Evolutionary conservation across 2,113 vertebrate genomes (phyloP), one percentile per base, ranked within the genome.

Genomic region (Vombatus ursinus): DNA sequence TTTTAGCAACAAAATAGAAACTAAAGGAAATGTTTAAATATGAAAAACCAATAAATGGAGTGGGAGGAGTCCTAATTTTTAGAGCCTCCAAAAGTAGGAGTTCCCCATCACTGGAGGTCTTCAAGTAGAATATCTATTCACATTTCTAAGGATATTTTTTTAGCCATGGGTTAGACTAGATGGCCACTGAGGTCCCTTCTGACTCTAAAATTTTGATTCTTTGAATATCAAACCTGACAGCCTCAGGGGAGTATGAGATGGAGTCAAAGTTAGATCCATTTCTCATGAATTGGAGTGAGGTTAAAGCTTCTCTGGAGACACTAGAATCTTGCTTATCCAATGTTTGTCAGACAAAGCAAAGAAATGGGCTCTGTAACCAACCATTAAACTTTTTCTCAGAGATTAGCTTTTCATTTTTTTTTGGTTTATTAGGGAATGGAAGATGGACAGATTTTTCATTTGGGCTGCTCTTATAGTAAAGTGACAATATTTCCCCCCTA

Each of bases 331-430:
- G 26, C 12, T 25, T 28, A 51, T 61, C 50, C 94, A 96, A 53
- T 31, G 51, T 0, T 3, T 25, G 22, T n/a, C 91, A 91, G 37
- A 19, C 31, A 89, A 96, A 93, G 24, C 57, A 52, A 16, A 8
- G 23, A 95, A 48, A 68, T 57, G n/a, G 1, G 51, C 96, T 48
- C 47, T 12, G 24, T 91, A 61, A 68, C 26, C 9, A 44, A 84
- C 52, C 91, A 93, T 52, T 61, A 95, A 90, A n/a, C 90, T 6
- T 0, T 23, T 96, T 92, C 89, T 98, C n/a, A 3, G 12, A 94
- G n/a, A 47, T 91, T 51, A 95, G 31, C n/a, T 91, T 52, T 31
- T 52, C 94, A 95, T 22, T 50, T 95, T 49, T 50, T 97, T 93
- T 37, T 51, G 51, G 3, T 26, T 92, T 94, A 52, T 50, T 92